Evolutionary conservation across 2,797 vertebrate species (phyloP).

Genomic region (Siniperca scherzeri): DNA sequence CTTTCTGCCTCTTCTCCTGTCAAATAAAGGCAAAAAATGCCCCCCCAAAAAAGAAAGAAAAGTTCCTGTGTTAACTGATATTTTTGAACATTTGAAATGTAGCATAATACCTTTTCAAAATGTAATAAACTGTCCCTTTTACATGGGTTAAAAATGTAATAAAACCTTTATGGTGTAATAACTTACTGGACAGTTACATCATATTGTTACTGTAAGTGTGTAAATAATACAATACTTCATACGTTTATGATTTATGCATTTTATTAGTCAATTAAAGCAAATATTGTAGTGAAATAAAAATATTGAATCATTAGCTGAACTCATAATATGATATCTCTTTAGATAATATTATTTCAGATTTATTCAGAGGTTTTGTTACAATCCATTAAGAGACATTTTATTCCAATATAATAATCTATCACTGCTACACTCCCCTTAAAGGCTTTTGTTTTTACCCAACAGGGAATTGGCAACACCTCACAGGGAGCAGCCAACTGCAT

Average conservation of each 20-base stretch:
- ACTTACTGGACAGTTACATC: background rate
- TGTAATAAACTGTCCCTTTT: background rate
- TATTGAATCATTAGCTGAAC: background rate
- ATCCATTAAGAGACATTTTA: background rate
- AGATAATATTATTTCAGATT: background rate
- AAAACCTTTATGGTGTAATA: constrained; percentile 1
- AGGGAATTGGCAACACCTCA: constrained; percentile 97
- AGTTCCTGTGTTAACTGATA: background rate
- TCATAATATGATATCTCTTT: background rate
- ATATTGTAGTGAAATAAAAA: background rate
- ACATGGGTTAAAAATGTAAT: background rate
- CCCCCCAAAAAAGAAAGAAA: too few relatives aligned
- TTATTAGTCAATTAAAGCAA: background rate
- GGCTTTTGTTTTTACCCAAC: constrained; percentile 42
- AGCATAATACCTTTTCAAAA: background rate
- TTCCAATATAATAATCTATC: background rate
- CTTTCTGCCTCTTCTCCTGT: too few relatives aligned
- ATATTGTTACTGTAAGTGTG: background rate
- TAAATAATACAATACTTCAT: background rate
- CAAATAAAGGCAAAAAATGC: too few relatives aligned
- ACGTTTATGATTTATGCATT: background rate
- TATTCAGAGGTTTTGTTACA: background rate
- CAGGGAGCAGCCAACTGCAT: constrained; percentile 98
- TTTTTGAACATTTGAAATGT: constrained; percentile 18
- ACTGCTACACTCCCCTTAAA: background rate